These are phyloP conservation scores for Hecatera dysodea DNA, from an alignment of 2,888 invertebrate species.

Conservation along the genomic window DNA sequence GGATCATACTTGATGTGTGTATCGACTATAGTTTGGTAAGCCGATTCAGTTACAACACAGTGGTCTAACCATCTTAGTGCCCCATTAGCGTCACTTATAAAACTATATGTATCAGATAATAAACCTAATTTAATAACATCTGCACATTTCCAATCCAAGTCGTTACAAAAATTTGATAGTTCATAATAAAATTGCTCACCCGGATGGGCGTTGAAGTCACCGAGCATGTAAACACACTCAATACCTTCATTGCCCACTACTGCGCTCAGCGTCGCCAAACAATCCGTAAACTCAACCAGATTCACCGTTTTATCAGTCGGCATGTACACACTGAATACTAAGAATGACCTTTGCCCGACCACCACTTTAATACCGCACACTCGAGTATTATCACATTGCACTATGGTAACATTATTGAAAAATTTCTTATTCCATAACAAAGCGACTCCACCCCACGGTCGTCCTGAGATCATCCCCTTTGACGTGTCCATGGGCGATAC, in stretches of 20 bases:
- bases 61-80: slow-evolving; percentile 39
- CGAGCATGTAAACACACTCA: no score
- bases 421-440: slow-evolving; percentile 13
- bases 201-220: no score
- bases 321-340: not conserved
- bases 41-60: slow-evolving; percentile 31
- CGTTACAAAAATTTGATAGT: no score
- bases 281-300: not conserved
- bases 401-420: not conserved
- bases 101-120: slow-evolving; percentile 10
- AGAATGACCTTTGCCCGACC: not conserved
- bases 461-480: not conserved
- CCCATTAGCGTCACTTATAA: slow-evolving; percentile 40
- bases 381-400: slow-evolving; percentile 7
- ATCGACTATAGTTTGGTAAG: slow-evolving; percentile 12
- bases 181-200: no score
- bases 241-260: no score
- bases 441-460: slow-evolving; percentile 4
- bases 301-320: not conserved
- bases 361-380: not conserved
- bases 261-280: no score
- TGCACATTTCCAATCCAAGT: no score
- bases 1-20: no score
- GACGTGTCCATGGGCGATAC: slow-evolving; percentile 3
- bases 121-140: no score